Base-by-base conservation (phyloP, 1,140 invertebrate species). In the Littorina saxatilis region DNA sequence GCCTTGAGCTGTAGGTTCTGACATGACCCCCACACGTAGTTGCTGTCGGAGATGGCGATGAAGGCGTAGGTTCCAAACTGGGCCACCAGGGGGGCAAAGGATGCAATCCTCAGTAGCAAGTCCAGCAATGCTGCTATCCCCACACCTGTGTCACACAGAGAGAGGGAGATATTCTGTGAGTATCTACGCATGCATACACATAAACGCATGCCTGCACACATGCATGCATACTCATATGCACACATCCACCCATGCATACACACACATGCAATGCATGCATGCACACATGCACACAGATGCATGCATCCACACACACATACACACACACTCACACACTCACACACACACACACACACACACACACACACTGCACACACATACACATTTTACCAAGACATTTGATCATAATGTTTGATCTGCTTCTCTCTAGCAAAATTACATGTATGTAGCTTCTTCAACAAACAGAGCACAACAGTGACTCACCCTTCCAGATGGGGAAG, bases 1-100 rank as follows among this genome's bases (percentile, higher is more conserved):
- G 61, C 58, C 15, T 43, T 29, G 39, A 77, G 63, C 63, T 83
- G 72, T 13, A 84, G 40, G 17, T 87, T 83, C 29, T 74, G 55
- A 83, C 88, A 89, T 4, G 55, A 63, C 0, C 84, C 83, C 90
- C 90, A 90, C 1, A 86, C 80, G 52, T 90, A 90, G 0, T 85
- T 83, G 40, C 86, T 58, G 63, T 88, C 80, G 23, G 86, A 83
- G 68, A 90, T 86, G 39, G 90, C 85, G 2, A 90, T 88, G 55
- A 89, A 85, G 9, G 88, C 88, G 82, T 90, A 90, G 79, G 88
- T 85, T 29, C 87, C 88, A 81, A 90, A 84, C 79, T 90, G 88
- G 23, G 88, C 87, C 13, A 88, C 85, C n/a, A 90, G 61, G 0
- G 88, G 88, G 50, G 84, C 90, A 50, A 87, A 81, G 50, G 87